Conservation (phyloP, 1,140 invertebrate genomes). For the Trachymyrmex cornetzi region DNA sequence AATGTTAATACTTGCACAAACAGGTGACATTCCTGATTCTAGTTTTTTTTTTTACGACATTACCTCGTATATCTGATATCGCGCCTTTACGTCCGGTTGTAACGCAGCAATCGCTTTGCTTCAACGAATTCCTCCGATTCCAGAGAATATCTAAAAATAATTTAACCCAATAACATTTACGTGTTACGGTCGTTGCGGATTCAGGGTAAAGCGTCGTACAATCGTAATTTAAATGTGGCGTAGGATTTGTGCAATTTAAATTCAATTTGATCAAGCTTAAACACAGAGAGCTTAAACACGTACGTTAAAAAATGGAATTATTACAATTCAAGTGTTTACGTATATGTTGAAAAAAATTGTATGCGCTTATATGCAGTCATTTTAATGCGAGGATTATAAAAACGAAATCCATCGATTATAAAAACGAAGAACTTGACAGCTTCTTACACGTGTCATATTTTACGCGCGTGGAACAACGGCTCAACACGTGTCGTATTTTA, state of each 20-base stretch:
- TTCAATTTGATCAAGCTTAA: neutral
- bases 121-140: constrained; percentile 52
- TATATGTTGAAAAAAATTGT: neutral
- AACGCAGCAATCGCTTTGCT: constrained; percentile 55
- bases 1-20: constrained; percentile 75
- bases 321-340: neutral
- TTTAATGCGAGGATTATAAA: neutral
- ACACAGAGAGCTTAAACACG: too few relatives aligned
- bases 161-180: constrained; percentile 63
- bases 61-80: constrained; percentile 73
- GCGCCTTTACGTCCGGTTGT: constrained; percentile 69
- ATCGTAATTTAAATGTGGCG: neutral
- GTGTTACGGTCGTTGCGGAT: constrained; percentile 40
- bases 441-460: neutral
- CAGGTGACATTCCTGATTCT: constrained; percentile 74
- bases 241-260: constrained; percentile 2
- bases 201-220: constrained; percentile 30
- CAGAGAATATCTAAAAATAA: constrained; percentile 61
- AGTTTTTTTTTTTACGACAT: constrained; percentile 52
- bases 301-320: neutral
- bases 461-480: neutral
- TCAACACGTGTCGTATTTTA: neutral
- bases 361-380: neutral
- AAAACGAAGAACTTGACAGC: neutral
- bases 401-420: too few relatives aligned